A percentile compares a stretch with the other conserved stretches of the same genome.
These are phyloP conservation scores for Arctopsyche grandis DNA, from an alignment of 1,140 invertebrate genomes.

Conservation along the genomic window DNA sequence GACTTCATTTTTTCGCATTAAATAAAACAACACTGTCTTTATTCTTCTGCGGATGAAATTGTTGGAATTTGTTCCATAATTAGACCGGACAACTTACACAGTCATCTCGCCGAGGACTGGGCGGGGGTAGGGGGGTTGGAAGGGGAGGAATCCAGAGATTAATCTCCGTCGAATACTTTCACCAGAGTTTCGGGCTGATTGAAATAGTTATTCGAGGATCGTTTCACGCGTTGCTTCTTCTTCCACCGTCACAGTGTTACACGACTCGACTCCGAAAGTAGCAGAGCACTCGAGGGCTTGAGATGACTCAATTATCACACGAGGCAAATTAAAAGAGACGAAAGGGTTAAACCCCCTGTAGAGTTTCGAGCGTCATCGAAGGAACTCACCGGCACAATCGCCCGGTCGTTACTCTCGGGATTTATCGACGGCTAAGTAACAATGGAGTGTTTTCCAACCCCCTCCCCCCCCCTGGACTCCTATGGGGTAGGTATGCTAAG, in stretches of 20 bases:
- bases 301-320: no score
- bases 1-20: no score
- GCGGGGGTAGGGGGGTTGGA: no score
- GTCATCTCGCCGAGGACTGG: neutral
- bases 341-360: no score
- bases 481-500: conserved; percentile 7
- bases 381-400: neutral
- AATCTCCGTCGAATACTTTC: neutral
- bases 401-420: neutral
- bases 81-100: neutral
- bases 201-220: neutral
- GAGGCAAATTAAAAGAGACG: no score
- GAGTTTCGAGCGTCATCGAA: no score
- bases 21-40: no score
- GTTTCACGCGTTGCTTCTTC: no score
- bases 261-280: no score
- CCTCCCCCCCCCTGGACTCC: neutral
- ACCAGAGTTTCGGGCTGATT: neutral
- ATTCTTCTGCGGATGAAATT: neutral
- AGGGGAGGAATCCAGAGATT: neutral
- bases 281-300: no score
- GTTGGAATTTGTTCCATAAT: neutral
- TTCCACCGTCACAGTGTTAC: no score
- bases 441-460: neutral
- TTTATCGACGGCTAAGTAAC: neutral